These are phyloP conservation scores for Mactromeris polynyma DNA, from an alignment of 2,888 invertebrate species.

Conservation along the genomic window DNA sequence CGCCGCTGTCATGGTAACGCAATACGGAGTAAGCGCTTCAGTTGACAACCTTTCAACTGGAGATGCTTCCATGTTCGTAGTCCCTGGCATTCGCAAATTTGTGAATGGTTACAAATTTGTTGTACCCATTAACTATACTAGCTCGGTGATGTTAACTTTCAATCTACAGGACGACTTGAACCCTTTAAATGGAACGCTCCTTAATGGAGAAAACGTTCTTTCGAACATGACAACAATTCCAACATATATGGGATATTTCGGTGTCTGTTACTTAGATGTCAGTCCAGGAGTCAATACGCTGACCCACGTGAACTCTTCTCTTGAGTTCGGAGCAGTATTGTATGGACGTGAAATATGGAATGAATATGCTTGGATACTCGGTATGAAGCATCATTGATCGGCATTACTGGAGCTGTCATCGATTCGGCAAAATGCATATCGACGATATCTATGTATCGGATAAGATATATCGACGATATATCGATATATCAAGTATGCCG, in stretches of 20 bases:
- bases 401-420: no score
- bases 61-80: conserved; percentile 29
- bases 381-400: background rate
- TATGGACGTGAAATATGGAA: conserved; percentile 1
- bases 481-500: no score
- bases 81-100: conserved; percentile 11
- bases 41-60: background rate
- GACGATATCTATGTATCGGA: no score
- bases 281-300: background rate
- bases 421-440: no score
- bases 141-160: background rate
- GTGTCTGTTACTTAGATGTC: background rate
- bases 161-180: background rate
- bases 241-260: background rate
- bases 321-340: conserved; percentile 15
- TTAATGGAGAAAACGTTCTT: background rate
- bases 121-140: conserved; percentile 7
- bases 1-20: background rate
- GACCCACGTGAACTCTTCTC: background rate
- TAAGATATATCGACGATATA: no score
- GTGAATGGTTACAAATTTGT: conserved; percentile 13
- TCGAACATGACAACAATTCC: background rate
- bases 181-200: background rate
- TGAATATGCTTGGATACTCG: conserved; percentile 27
- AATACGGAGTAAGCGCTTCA: conserved; percentile 14